phyloP scores from a whole-genome alignment of 1,140 invertebrate genomes.

The Caerostris extrusa region DNA sequence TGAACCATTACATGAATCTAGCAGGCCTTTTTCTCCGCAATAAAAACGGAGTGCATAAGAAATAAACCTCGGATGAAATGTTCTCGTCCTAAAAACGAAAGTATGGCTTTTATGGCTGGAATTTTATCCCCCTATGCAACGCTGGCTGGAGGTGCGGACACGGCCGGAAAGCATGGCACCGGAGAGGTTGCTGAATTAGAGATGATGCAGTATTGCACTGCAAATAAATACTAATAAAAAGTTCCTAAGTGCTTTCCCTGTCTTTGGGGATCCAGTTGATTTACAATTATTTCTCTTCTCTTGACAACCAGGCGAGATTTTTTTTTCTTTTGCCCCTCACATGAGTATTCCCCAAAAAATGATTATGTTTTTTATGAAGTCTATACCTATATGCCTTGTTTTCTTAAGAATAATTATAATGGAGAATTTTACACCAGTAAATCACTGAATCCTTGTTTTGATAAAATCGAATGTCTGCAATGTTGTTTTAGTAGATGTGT shows the following conservation, averaged over 20 bases:
- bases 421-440: too few species aligned
- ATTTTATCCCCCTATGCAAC: not conserved
- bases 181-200: slow-evolving; percentile 28
- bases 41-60: not conserved
- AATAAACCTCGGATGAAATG: slow-evolving; percentile 10
- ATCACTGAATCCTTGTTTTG: too few species aligned
- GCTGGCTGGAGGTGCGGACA: not conserved
- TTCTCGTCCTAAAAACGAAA: not conserved
- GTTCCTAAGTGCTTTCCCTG: slow-evolving; percentile 57
- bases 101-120: not conserved
- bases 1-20: not conserved
- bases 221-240: slow-evolving; percentile 46
- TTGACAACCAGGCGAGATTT: not conserved
- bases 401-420: too few species aligned
- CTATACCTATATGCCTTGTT: too few species aligned
- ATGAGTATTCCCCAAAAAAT: too few species aligned
- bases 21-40: not conserved
- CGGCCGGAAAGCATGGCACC: not conserved
- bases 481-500: too few species aligned
- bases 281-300: slow-evolving; percentile 55
- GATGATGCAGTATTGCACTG: not conserved
- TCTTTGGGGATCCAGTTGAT: slow-evolving; percentile 59
- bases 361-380: too few species aligned
- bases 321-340: not conserved
- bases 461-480: too few species aligned